Conservation (phyloP, 1,140 invertebrate genomes). For the Drosophila tani region DNA sequence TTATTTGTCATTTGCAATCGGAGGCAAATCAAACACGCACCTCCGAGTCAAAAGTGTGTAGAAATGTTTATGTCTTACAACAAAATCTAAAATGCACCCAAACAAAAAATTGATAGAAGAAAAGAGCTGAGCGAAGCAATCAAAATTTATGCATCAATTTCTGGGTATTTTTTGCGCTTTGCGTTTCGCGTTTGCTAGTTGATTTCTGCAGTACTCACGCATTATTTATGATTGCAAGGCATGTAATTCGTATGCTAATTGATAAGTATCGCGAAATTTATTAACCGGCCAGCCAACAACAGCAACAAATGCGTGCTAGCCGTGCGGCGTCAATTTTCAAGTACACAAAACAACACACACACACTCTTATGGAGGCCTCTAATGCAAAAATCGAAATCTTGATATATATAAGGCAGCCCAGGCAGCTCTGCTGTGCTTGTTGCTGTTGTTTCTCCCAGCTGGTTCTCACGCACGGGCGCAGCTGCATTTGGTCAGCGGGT, state of each 20-base stretch:
- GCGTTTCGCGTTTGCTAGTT: conserved; percentile 21
- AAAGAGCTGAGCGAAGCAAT: conserved; percentile 45
- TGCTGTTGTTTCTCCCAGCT: conserved; percentile 51
- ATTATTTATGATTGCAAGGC: conserved; percentile 84
- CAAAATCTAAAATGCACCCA: conserved; percentile 58
- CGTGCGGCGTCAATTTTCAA: conserved; percentile 80
- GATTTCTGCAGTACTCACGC: conserved; percentile 66
- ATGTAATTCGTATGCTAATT: conserved; percentile 84
- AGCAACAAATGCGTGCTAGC: conserved; percentile 76
- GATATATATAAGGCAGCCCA: conserved; percentile 76
- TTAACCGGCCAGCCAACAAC: conserved; percentile 69
- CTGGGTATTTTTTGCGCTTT: conserved; percentile 13
- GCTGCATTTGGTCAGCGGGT: conserved; percentile 73
- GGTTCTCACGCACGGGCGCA: conserved; percentile 77
- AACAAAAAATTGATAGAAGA: conserved; percentile 18
- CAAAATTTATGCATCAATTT: conserved; percentile 76
- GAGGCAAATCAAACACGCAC: conserved; percentile 79
- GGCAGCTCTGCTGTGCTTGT: conserved; percentile 17
- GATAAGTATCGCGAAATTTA: conserved; percentile 84
- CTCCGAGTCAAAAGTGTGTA: conserved; percentile 70
- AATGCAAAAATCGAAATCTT: conserved; percentile 81
- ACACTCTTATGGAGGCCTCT: conserved; percentile 17
- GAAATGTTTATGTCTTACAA: conserved; percentile 78
- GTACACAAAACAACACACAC: conserved; percentile 52
- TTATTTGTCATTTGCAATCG: conserved; percentile 79